Evolutionary conservation across 2,113 vertebrate genomes (phyloP).

Genomic region (Myodes glareolus): DNA sequence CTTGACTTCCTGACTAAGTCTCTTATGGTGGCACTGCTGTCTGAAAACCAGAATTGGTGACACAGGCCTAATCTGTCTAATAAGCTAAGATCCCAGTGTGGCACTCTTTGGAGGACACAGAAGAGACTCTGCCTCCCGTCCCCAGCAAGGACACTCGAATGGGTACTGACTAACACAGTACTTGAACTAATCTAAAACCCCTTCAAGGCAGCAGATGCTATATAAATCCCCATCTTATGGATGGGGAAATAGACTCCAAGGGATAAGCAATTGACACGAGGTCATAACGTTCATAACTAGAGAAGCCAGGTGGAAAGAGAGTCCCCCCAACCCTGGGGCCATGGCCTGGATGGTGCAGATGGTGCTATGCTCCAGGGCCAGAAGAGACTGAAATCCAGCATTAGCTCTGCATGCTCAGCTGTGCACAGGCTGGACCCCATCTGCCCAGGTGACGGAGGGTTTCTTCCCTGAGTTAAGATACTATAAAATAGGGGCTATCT

Average conservation of each 20-base stretch:
- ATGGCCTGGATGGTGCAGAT: accelerated
- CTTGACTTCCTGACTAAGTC: neutral
- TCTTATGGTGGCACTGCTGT: neutral
- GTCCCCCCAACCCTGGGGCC: neutral
- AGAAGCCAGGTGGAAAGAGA: neutral
- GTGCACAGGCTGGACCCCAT: neutral
- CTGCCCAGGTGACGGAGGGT: neutral
- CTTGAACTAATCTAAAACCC: neutral
- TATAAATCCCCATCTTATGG: neutral
- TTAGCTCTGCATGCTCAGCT: neutral
- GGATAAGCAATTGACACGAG: neutral
- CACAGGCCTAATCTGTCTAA: neutral
- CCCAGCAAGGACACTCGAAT: neutral
- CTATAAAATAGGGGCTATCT: neutral
- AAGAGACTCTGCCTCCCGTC: neutral
- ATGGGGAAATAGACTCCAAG: neutral
- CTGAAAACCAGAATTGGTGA: neutral
- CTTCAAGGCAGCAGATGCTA: neutral
- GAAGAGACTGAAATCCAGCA: neutral
- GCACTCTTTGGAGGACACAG: neutral
- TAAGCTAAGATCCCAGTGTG: neutral
- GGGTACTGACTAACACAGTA: neutral
- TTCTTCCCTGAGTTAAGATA: neutral
- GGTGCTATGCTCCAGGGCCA: neutral
- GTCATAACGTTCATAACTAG: neutral